Percentiles rank a stretch among this genome's conserved stretches.
Conservation (phyloP, 2,888 invertebrate species). For the Dascillus cervinus region DNA sequence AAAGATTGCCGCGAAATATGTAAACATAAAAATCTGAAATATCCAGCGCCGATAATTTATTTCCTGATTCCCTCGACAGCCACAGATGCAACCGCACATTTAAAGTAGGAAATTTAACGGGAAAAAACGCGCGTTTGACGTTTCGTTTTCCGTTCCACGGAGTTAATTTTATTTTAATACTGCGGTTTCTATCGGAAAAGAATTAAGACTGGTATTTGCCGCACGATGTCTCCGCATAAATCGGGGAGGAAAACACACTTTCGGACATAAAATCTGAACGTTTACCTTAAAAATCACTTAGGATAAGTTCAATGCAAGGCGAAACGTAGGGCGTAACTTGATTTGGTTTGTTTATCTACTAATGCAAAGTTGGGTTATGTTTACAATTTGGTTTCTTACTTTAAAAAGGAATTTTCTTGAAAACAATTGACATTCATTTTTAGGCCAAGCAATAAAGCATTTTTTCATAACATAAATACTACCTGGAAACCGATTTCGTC, state of each 20-base stretch:
- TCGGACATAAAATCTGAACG: no score
- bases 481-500: no score
- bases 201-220: conserved; percentile 22
- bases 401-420: conserved; percentile 5
- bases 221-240: conserved; percentile 17
- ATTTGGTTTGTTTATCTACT: no score
- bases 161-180: conserved; percentile 26
- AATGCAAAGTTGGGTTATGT: no score
- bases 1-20: no score
- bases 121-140: conserved; percentile 22
- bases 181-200: conserved; percentile 25
- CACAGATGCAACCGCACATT: conserved; percentile 17
- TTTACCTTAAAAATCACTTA: conserved; percentile 9
- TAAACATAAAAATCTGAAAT: conserved; percentile 3
- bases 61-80: conserved; percentile 13
- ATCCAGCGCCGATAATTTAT: conserved; percentile 16
- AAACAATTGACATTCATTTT: no score
- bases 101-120: conserved; percentile 21
- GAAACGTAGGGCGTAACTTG: no score
- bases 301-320: no score
- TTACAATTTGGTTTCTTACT: conserved; percentile 6
- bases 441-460: no score
- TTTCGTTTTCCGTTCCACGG: conserved; percentile 20
- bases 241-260: conserved; percentile 14
- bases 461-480: no score